phyloP scores from a whole-genome alignment of 1,140 invertebrate genomes.

The Zophobas morio region DNA sequence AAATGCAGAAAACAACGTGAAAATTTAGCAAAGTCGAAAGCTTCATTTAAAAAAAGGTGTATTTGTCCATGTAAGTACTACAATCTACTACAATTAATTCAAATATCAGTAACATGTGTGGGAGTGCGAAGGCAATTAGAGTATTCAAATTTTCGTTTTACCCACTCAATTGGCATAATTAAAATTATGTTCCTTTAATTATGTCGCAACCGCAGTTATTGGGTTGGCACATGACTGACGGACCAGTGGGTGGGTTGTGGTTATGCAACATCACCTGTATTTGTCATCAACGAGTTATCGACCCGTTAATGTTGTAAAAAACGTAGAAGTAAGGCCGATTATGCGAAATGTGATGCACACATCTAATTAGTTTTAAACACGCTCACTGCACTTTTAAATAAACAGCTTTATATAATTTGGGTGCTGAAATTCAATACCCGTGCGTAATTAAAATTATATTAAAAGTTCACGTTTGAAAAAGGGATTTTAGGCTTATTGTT shows the following conservation, averaged over 20 bases:
- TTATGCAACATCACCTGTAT: conserved; percentile 33
- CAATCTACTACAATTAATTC: too few species aligned
- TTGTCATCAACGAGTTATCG: conserved; percentile 16
- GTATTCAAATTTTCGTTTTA: not conserved
- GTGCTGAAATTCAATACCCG: not conserved
- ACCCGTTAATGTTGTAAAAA: not conserved
- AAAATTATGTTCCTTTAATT: conserved; percentile 32
- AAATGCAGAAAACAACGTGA: too few species aligned
- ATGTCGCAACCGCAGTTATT: conserved; percentile 29
- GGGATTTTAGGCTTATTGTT: not conserved
- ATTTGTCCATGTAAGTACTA: too few species aligned
- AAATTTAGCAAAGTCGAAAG: too few species aligned
- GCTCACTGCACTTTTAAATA: not conserved
- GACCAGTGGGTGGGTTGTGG: conserved; percentile 24
- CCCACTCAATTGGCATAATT: conserved; percentile 11
- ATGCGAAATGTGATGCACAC: not conserved
- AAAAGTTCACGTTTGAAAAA: not conserved
- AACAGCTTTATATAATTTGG: not conserved
- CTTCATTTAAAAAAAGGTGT: too few species aligned
- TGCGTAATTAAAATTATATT: not conserved
- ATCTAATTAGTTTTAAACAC: conserved; percentile 5
- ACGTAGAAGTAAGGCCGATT: not conserved
- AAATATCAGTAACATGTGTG: not conserved
- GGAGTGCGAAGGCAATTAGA: not conserved
- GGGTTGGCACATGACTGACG: conserved; percentile 24